Evolutionary conservation across 2,113 vertebrate species (phyloP), one percentile per base, ranked within the genome.

Genomic region (Colaptes auratus): DNA sequence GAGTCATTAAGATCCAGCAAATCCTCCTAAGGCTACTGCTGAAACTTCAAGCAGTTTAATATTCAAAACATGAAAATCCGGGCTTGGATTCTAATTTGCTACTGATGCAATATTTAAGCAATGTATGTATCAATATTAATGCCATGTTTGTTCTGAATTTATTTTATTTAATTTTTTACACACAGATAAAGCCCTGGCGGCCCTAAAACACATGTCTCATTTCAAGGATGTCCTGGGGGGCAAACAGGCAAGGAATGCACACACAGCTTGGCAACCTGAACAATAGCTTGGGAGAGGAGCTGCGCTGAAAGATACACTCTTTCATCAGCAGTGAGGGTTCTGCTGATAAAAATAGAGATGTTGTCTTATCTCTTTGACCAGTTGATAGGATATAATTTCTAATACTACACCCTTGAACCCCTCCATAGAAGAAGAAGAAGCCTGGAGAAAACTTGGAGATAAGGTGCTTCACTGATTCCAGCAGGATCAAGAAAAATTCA

Each of bases 71-170:
- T 94, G 94, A 92, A 96, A 95, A 94, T 95, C 83, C 85, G 71
- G 82, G 72, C 94, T 95, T 65, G 39, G 85, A 95, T 97, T 97
- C 93, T 96, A 97, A 97, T 97, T 97, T 97, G 93, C 90, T 96
- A 97, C 92, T 97, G 95, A 97, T 97, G 95, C 87, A 97, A 97
- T 97, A 97, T 97, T 97, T 97, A 97, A 97, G 93, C 79, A 95
- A 97, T 92, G 92, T 93, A 84, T 93, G 58, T 81, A 89, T 98
- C 90, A 97, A 97, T 96, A 97, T 97, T 97, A 93, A 97, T 93
- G 88, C 55, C 95, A 77, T 96, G 85, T 97, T 97, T 95, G 92
- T 96, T 97, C 92, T 96, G 96, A 97, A 95, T 97, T 96, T 96
- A 96, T 95, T 97, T 96, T 96, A 96, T 97, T 96, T 97, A 95